phyloP scores from a whole-genome alignment of 1,140 invertebrate species.

The Medauroidea extradentata region DNA sequence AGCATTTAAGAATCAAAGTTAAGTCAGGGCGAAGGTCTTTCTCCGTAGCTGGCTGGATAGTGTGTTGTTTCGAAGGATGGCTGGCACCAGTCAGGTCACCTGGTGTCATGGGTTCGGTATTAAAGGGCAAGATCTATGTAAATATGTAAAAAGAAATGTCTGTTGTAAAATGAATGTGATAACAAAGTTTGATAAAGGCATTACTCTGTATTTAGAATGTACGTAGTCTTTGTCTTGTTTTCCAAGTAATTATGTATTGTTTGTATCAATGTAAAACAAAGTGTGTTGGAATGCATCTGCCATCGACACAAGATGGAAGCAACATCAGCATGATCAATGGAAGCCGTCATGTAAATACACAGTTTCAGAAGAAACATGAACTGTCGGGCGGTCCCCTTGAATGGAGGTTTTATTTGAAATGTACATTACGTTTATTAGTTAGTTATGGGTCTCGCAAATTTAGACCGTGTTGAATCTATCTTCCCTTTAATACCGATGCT shows the following conservation, averaged over 20 bases:
- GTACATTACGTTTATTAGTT: conserved; percentile 17
- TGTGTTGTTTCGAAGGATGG: conserved; percentile 15
- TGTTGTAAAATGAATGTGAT: conserved; percentile 21
- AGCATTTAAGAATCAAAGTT: conserved; percentile 50
- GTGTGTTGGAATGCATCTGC: too few relatives aligned
- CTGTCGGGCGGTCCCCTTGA: background rate
- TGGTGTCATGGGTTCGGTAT: conserved; percentile 17
- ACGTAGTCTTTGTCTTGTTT: conserved; percentile 11
- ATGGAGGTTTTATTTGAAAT: conserved; percentile 11
- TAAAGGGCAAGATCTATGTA: conserved; percentile 20
- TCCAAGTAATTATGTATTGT: conserved; percentile 11
- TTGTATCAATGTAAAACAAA: conserved; percentile 1
- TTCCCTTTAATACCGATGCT: conserved; percentile 23
- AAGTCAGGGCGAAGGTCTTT: conserved; percentile 23
- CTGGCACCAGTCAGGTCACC: conserved; percentile 13
- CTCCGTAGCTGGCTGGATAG: conserved; percentile 16
- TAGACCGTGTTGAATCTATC: conserved; percentile 17
- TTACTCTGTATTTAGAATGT: conserved; percentile 16
- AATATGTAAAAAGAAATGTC: conserved; percentile 9
- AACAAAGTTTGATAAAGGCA: conserved; percentile 14
- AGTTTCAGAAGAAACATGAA: conserved; percentile 9
- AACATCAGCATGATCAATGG: background rate
- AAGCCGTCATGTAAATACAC: conserved; percentile 15
- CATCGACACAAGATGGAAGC: too few relatives aligned
- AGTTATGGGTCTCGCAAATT: conserved; percentile 15